A percentile compares a stretch with the other conserved stretches of the same genome.
Evolutionary conservation across 2,797 vertebrate genomes (phyloP).

Genomic region (Holocentrus rufus): DNA sequence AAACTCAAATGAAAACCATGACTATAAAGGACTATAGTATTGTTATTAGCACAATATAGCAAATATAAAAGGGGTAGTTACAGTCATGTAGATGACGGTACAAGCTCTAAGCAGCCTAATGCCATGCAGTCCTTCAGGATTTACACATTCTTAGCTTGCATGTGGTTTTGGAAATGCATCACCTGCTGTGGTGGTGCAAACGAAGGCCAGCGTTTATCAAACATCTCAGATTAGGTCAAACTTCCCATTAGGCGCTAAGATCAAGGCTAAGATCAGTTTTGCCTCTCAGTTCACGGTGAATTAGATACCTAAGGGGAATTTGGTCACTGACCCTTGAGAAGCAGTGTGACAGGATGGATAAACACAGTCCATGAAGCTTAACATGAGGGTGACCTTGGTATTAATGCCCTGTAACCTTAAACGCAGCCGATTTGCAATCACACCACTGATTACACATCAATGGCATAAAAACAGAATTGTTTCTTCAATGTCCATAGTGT

Average conservation of each 20-base stretch:
- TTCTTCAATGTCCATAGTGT: slow-evolving; percentile 49
- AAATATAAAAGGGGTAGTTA: slow-evolving; percentile 59
- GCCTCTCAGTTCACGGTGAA: background rate
- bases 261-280: background rate
- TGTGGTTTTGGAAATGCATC: slow-evolving; percentile 10
- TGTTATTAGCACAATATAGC: slow-evolving; percentile 67
- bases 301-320: background rate
- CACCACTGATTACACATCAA: slow-evolving; percentile 28
- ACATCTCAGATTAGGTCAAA: slow-evolving; percentile 17
- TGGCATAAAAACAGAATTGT: slow-evolving; percentile 6
- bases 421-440: slow-evolving; percentile 32
- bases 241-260: slow-evolving; percentile 11
- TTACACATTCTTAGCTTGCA: slow-evolving; percentile 39
- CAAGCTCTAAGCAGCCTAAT: slow-evolving; percentile 74
- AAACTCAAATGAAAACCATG: slow-evolving; percentile 71
- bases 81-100: slow-evolving; percentile 71
- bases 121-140: slow-evolving; percentile 79
- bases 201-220: background rate
- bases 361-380: slow-evolving; percentile 33
- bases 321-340: background rate
- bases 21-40: slow-evolving; percentile 65
- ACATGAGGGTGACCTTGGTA: slow-evolving; percentile 36
- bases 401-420: slow-evolving; percentile 50
- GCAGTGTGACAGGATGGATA: slow-evolving; percentile 20
- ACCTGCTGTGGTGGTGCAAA: background rate